phyloP scores from a whole-genome alignment of 1,140 invertebrate genomes.

The Hirudo medicinalis region DNA sequence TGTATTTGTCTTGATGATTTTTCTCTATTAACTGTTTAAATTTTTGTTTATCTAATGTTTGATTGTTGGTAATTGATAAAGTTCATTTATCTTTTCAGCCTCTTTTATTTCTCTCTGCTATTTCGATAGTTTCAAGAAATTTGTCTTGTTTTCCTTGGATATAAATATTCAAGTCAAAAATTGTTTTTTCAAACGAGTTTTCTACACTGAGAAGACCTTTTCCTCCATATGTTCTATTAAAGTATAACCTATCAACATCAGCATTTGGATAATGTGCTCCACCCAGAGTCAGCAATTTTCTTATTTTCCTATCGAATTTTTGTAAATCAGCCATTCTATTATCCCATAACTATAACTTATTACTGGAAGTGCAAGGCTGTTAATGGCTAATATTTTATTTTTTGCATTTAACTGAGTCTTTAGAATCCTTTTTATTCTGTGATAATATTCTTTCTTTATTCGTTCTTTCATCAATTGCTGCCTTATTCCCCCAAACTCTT shows the following conservation, averaged over 20 bases:
- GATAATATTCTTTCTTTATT: too few relatives aligned
- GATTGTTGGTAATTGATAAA: not conserved
- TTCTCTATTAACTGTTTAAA: not conserved
- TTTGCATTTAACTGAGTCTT: too few relatives aligned
- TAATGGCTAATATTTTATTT: too few relatives aligned
- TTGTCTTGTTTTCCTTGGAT: conserved; percentile 4
- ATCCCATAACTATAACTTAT: too few relatives aligned
- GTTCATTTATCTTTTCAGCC: conserved; percentile 3
- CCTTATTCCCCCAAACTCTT: too few relatives aligned
- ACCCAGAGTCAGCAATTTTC: not conserved
- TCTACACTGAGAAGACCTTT: not conserved
- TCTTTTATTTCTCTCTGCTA: not conserved
- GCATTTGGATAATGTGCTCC: conserved; percentile 6
- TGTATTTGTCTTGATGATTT: conserved; percentile 1
- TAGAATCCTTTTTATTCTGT: too few relatives aligned
- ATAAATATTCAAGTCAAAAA: not conserved
- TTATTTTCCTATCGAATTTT: too few relatives aligned
- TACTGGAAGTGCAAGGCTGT: too few relatives aligned
- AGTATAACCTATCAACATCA: not conserved
- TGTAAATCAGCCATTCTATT: too few relatives aligned
- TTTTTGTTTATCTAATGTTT: not conserved
- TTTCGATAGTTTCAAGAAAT: not conserved
- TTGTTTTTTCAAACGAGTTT: not conserved
- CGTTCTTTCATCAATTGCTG: too few relatives aligned
- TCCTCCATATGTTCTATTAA: not conserved